These are phyloP conservation scores for Temnothorax longispinosus DNA, from an alignment of 1,140 invertebrate genomes.

Conservation along the genomic window DNA sequence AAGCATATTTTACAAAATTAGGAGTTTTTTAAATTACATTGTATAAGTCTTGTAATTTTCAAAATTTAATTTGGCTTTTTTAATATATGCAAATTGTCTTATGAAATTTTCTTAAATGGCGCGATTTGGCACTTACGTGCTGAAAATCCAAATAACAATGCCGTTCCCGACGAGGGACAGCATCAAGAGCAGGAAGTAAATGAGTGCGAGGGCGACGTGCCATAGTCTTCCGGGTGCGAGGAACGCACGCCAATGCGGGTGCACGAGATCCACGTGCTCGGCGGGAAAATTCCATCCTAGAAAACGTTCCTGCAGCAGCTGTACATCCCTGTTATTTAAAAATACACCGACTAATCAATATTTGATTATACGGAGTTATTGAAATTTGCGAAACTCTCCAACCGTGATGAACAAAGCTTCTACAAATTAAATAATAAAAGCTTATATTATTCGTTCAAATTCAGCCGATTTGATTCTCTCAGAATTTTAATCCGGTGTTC, in stretches of 20 bases:
- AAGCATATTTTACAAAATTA: background rate
- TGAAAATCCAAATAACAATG: slow-evolving; percentile 93
- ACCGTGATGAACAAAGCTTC: background rate
- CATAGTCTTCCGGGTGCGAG: slow-evolving; percentile 89
- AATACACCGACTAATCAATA: slow-evolving; percentile 20
- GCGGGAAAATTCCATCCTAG: slow-evolving; percentile 90
- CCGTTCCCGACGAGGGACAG: slow-evolving; percentile 91
- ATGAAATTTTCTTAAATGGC: background rate
- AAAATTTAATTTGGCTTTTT: background rate
- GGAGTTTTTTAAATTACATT: background rate
- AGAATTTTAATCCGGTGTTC: slow-evolving; percentile 21
- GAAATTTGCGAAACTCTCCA: slow-evolving; percentile 16
- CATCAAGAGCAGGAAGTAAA: slow-evolving; percentile 90
- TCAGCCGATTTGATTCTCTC: background rate
- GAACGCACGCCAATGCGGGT: slow-evolving; percentile 91
- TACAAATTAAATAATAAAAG: slow-evolving; percentile 16
- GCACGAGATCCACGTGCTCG: slow-evolving; percentile 89
- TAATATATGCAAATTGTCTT: background rate
- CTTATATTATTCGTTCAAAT: slow-evolving; percentile 23
- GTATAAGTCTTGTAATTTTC: background rate
- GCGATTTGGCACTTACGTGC: slow-evolving; percentile 87
- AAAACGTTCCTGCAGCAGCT: slow-evolving; percentile 81
- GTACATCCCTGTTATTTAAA: slow-evolving; percentile 58
- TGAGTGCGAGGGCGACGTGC: slow-evolving; percentile 91
- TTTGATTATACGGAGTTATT: background rate